Conservation (phyloP, 2,888 invertebrate species). For the Lottia scabra region DNA sequence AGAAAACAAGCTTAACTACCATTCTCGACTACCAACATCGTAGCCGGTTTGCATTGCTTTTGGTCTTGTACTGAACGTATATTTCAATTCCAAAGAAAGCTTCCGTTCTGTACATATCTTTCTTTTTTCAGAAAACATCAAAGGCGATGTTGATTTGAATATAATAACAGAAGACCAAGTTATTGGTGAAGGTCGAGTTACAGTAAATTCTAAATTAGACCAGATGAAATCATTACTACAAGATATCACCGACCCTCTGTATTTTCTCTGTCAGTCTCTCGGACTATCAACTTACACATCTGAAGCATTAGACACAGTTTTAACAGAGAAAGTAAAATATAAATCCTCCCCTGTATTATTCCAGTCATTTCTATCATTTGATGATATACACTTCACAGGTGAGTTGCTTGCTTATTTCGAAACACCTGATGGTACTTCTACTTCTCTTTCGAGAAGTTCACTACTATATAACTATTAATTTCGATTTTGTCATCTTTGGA, state of each 20-base stretch:
- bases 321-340: slow-evolving; percentile 20
- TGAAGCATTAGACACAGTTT: slow-evolving; percentile 15
- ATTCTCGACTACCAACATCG: too few species aligned
- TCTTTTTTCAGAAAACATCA: slow-evolving; percentile 9
- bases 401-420: too few species aligned
- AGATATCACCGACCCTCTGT: slow-evolving; percentile 15
- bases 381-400: not conserved
- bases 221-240: slow-evolving; percentile 17
- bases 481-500: too few species aligned
- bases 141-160: slow-evolving; percentile 20
- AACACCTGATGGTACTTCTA: too few species aligned
- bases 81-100: too few species aligned
- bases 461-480: too few species aligned
- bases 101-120: not conserved
- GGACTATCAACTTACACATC: slow-evolving; percentile 15
- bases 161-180: slow-evolving; percentile 13
- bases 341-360: slow-evolving; percentile 15
- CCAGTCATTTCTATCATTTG: slow-evolving; percentile 6
- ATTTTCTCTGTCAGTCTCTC: slow-evolving; percentile 17
- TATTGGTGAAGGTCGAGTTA: slow-evolving; percentile 13
- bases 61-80: too few species aligned
- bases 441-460: too few species aligned
- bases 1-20: too few species aligned
- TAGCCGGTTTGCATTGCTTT: too few species aligned
- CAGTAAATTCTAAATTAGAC: slow-evolving; percentile 13